Evolutionary conservation across 2,113 vertebrate species (phyloP).

Genomic region (Trachemys scripta): DNA sequence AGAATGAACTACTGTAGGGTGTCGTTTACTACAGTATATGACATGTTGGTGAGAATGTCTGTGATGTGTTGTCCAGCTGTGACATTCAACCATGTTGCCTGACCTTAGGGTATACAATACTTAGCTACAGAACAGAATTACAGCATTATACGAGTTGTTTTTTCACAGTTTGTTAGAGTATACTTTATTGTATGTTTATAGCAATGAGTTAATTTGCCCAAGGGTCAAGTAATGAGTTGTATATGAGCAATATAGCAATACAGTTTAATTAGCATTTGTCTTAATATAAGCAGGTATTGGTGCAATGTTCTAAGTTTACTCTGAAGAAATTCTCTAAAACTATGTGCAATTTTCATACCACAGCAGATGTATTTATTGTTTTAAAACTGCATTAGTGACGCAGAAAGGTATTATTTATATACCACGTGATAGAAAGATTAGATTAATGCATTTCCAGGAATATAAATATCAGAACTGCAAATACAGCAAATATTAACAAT

Average conservation of each 20-base stretch:
- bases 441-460: conserved; percentile 28
- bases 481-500: neutral
- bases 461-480: neutral
- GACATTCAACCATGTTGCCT: neutral
- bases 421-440: neutral
- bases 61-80: conserved; percentile 15
- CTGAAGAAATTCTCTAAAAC: conserved; percentile 33
- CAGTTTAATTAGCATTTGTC: conserved; percentile 9
- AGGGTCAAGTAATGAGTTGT: neutral
- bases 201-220: conserved; percentile 18
- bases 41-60: neutral
- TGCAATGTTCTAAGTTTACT: conserved; percentile 32
- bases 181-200: conserved; percentile 13
- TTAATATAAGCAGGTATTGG: conserved; percentile 37
- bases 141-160: conserved; percentile 30
- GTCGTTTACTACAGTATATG: neutral
- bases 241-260: conserved; percentile 30
- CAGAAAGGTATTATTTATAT: neutral
- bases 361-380: neutral
- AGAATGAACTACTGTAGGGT: neutral
- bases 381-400: conserved; percentile 28
- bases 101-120: neutral
- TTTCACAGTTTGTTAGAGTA: conserved; percentile 24
- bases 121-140: conserved; percentile 30
- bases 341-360: conserved; percentile 1